These are phyloP conservation scores for Ctenodactylus gundi DNA, from an alignment of 2,113 vertebrate species.

Conservation along the genomic window DNA sequence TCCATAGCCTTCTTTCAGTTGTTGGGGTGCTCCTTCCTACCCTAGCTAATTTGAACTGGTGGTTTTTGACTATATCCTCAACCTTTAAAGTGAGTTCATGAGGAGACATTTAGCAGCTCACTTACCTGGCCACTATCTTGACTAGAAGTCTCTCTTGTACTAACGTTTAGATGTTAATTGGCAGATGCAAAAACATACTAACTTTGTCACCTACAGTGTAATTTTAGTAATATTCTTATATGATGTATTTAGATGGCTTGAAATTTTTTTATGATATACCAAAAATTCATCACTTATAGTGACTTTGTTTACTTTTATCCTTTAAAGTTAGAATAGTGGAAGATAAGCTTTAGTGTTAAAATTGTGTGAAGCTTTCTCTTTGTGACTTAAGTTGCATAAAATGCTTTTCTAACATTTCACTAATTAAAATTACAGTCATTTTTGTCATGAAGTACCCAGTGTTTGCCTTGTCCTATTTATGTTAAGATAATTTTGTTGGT, in stretches of 20 bases:
- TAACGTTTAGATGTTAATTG: too few species aligned
- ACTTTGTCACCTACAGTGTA: not conserved
- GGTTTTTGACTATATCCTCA: too few species aligned
- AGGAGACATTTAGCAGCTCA: too few species aligned
- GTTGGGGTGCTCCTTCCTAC: too few species aligned
- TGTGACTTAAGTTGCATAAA: not conserved
- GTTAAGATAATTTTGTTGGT: not conserved
- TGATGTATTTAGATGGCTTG: not conserved
- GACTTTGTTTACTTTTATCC: not conserved
- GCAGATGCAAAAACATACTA: not conserved
- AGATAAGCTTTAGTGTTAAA: not conserved
- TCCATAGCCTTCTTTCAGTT: too few species aligned
- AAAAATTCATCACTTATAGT: not conserved
- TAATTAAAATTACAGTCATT: not conserved
- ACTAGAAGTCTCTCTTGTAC: too few species aligned
- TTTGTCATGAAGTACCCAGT: not conserved
- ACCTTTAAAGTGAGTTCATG: too few species aligned
- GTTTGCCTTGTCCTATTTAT: not conserved
- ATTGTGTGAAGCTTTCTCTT: not conserved
- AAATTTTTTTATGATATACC: not conserved
- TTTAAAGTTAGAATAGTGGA: not conserved
- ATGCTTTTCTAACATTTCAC: not conserved
- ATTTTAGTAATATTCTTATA: not conserved
- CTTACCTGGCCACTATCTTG: too few species aligned
- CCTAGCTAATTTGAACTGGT: too few species aligned